phyloP scores from a whole-genome alignment of 2,797 vertebrate genomes.

The Poecilia picta region DNA sequence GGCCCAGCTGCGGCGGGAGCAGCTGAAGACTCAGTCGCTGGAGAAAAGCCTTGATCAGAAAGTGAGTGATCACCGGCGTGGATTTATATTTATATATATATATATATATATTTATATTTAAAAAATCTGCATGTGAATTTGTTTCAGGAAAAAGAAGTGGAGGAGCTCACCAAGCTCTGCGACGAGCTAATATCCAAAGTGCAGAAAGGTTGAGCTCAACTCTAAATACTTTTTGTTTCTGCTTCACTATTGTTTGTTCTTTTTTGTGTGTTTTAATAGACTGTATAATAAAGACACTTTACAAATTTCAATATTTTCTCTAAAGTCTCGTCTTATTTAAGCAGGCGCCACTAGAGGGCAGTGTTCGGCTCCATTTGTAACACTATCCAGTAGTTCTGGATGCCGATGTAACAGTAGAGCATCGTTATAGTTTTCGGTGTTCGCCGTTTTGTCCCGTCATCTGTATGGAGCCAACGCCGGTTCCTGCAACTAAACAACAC shows the following conservation, averaged over 20 bases:
- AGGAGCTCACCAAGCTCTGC: conserved; percentile 92
- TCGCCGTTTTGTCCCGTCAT: background rate
- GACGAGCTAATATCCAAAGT: conserved; percentile 93
- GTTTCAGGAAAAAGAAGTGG: conserved; percentile 87
- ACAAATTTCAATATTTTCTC: background rate
- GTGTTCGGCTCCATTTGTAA: background rate
- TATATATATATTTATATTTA: no score
- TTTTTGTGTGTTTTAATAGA: conserved; percentile 49
- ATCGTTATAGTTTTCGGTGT: background rate
- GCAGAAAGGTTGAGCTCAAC: conserved; percentile 67
- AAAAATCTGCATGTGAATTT: background rate
- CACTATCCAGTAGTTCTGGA: background rate
- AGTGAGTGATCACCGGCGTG: conserved; percentile 65
- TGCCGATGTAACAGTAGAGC: background rate
- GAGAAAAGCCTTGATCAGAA: conserved; percentile 92
- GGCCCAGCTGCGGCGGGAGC: conserved; percentile 87
- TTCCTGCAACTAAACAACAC: conserved; percentile 65
- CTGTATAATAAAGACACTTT: conserved; percentile 68
- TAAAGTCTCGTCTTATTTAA: background rate
- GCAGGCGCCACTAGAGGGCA: conserved; percentile 55
- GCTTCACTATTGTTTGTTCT: conserved; percentile 17
- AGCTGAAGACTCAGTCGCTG: conserved; percentile 88
- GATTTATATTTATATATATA: background rate
- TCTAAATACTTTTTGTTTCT: conserved; percentile 42
- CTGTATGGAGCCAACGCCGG: conserved; percentile 58